phyloP scores from a whole-genome alignment of 2,797 vertebrate genomes.

The Coranthus polyacanthus region DNA sequence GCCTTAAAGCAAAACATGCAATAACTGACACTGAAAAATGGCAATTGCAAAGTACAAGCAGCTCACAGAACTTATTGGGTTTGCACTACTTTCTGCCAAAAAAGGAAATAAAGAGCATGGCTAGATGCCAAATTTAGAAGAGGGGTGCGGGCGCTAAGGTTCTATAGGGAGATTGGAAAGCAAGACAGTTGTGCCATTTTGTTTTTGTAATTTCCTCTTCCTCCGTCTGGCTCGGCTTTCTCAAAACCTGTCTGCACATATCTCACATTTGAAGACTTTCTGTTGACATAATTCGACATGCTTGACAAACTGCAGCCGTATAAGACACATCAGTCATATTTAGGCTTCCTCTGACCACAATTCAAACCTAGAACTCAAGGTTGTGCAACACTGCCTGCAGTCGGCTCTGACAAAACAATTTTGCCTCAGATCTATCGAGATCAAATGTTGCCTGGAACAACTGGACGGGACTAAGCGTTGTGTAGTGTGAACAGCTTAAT shows the following conservation, averaged over 20 bases:
- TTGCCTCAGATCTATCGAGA: too few relatives aligned
- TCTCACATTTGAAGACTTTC: slow-evolving; percentile 1
- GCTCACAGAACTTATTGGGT: slow-evolving; percentile 43
- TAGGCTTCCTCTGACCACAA: neutral
- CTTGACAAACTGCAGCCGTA: slow-evolving; percentile 38
- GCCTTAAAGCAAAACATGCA: neutral
- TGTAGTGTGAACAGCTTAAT: too few relatives aligned
- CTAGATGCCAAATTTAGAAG: slow-evolving; percentile 47
- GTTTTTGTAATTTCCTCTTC: slow-evolving; percentile 27
- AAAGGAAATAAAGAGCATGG: slow-evolving; percentile 53
- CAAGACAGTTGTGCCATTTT: slow-evolving; percentile 8
- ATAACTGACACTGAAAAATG: slow-evolving; percentile 1
- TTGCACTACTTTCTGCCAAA: slow-evolving; percentile 55
- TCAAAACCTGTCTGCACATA: slow-evolving; percentile 1
- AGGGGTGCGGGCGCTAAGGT: slow-evolving; percentile 23
- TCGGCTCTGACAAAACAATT: too few relatives aligned
- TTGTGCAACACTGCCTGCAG: neutral
- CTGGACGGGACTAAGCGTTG: too few relatives aligned
- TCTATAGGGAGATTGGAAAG: slow-evolving; percentile 21
- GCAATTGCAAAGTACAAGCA: slow-evolving; percentile 18
- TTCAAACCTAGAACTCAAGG: too few relatives aligned
- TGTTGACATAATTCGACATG: slow-evolving; percentile 8
- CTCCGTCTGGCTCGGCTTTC: slow-evolving; percentile 16
- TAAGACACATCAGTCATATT: too few relatives aligned
- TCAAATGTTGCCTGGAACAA: too few relatives aligned